These are phyloP conservation scores for Sula dactylatra DNA, from an alignment of 2,113 vertebrate genomes.

Conservation along the genomic window DNA sequence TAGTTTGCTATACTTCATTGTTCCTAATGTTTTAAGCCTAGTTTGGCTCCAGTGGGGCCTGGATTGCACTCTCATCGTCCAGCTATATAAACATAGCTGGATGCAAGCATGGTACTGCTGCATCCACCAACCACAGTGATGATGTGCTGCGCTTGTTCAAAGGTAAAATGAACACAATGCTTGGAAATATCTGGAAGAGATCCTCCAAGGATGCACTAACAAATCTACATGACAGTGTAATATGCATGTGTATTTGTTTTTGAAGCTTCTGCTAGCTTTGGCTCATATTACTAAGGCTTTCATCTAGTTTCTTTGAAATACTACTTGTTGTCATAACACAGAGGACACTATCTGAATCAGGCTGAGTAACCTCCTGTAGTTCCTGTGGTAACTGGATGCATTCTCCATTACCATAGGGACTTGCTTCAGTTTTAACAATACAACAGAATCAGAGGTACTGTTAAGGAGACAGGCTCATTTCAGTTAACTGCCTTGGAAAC, in stretches of 20 bases:
- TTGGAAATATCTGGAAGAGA: background rate
- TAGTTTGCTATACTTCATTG: background rate
- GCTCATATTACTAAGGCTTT: background rate
- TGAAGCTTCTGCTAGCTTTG: background rate
- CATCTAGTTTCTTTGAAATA: background rate
- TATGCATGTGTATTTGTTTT: rapidly evolving
- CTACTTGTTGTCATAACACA: background rate
- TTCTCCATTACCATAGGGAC: slow-evolving; percentile 18
- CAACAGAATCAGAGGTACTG: background rate
- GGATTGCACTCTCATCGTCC: background rate
- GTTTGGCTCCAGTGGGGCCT: background rate
- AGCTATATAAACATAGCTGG: background rate
- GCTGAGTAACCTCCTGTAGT: slow-evolving; percentile 43
- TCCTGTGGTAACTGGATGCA: slow-evolving; percentile 68
- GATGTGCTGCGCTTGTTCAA: background rate
- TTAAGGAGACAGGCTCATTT: background rate
- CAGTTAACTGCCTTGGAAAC: background rate
- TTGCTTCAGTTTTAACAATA: slow-evolving; percentile 6
- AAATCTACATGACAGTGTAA: background rate
- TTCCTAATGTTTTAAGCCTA: rapidly evolving
- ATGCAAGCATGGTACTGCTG: background rate
- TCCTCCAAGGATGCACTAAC: rapidly evolving
- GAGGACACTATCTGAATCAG: background rate
- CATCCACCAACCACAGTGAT: no score
- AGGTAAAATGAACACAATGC: background rate